phyloP scores from a whole-genome alignment of 2,888 invertebrate genomes.

The Hydrotaea cyrtoneurina region DNA sequence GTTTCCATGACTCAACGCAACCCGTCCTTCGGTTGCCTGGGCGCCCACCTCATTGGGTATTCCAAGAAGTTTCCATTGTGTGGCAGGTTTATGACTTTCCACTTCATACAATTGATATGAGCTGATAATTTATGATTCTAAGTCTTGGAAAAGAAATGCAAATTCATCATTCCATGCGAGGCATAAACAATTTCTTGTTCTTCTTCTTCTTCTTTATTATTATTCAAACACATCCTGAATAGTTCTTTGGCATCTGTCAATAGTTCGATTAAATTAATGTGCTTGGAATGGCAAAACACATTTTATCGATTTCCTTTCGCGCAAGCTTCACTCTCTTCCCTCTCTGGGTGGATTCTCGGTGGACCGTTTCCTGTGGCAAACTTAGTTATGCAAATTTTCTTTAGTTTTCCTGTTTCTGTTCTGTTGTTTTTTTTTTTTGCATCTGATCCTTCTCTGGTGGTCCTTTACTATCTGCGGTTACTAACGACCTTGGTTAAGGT shows the following conservation, averaged over 20 bases:
- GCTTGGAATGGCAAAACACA: not conserved
- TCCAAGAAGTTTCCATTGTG: too few relatives aligned
- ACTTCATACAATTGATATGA: too few relatives aligned
- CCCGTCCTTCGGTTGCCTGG: too few relatives aligned
- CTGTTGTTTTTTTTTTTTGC: not conserved
- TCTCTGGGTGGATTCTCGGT: not conserved
- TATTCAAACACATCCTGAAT: not conserved
- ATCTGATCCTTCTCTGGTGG: not conserved
- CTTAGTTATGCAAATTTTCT: not conserved
- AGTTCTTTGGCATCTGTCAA: not conserved
- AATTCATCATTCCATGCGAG: not conserved
- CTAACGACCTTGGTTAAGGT: not conserved
- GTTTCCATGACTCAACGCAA: too few relatives aligned
- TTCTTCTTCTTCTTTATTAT: not conserved
- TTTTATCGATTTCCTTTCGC: not conserved
- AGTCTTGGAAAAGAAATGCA: not conserved
- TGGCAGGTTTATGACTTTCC: too few relatives aligned
- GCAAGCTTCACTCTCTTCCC: not conserved
- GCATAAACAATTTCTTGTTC: not conserved
- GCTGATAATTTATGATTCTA: too few relatives aligned
- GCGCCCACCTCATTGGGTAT: too few relatives aligned
- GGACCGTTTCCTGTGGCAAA: not conserved
- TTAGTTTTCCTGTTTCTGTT: not conserved
- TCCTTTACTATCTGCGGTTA: not conserved
- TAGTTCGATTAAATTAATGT: constrained; percentile 8